Conservation (phyloP, 2,888 invertebrate species). For the Xestia c-nigrum region DNA sequence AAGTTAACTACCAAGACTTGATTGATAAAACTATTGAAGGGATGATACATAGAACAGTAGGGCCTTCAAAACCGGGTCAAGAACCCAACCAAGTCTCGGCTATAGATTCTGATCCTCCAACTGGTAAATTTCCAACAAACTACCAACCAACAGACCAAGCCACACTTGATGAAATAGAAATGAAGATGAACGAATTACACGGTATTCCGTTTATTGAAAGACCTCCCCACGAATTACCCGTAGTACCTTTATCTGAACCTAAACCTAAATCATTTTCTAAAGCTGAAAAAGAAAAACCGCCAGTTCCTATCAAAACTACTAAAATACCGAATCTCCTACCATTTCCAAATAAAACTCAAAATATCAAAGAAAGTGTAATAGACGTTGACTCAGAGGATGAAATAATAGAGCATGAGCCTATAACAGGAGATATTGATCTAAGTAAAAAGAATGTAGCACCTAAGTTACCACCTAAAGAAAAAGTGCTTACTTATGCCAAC, state of each 20-base stretch:
- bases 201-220: constrained; percentile 85
- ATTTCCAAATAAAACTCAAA: constrained; percentile 72
- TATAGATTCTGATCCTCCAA: constrained; percentile 63
- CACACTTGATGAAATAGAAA: constrained; percentile 84
- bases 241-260: constrained; percentile 69
- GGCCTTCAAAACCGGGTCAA: constrained; percentile 71
- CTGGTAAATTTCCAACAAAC: constrained; percentile 61
- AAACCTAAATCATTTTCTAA: constrained; percentile 69
- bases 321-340: constrained; percentile 77
- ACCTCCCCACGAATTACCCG: constrained; percentile 80
- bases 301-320: constrained; percentile 63
- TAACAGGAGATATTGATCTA: constrained; percentile 75
- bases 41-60: constrained; percentile 79
- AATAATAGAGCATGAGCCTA: constrained; percentile 76
- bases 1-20: constrained; percentile 82
- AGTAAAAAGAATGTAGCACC: constrained; percentile 62
- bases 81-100: constrained; percentile 65
- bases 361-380: constrained; percentile 66
- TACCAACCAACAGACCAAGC: constrained; percentile 68
- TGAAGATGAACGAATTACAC: constrained; percentile 88
- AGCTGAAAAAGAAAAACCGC: constrained; percentile 67
- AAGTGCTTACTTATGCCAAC: constrained; percentile 41
- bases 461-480: constrained; percentile 63
- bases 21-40: constrained; percentile 88
- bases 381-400: constrained; percentile 79